A percentile compares a stretch with the other conserved stretches of the same genome.
These are phyloP conservation scores for Lathronympha strigana DNA, from an alignment of 2,888 invertebrate genomes.

Conservation along the genomic window DNA sequence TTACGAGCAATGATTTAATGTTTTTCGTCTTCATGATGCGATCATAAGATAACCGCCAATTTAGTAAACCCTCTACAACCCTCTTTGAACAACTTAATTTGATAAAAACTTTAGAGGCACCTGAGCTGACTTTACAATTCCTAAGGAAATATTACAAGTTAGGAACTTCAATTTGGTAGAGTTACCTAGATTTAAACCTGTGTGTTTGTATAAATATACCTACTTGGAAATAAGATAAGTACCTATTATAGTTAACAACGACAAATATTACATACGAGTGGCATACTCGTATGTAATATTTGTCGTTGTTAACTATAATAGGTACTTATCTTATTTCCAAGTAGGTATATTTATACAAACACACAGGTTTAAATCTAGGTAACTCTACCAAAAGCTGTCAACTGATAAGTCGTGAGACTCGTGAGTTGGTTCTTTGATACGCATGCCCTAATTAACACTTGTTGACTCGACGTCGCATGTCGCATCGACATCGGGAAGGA, in stretches of 20 bases:
- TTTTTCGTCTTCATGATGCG: constrained; percentile 3
- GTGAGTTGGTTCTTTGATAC: constrained; percentile 37
- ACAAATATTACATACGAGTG: constrained; percentile 24
- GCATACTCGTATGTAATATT: constrained; percentile 25
- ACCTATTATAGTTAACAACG: constrained; percentile 7
- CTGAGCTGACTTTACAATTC: constrained; percentile 7
- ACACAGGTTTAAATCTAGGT: not conserved
- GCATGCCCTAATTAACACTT: constrained; percentile 36
- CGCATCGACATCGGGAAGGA: not conserved
- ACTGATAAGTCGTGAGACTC: constrained; percentile 36
- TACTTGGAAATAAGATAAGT: not conserved
- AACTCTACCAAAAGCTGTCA: constrained; percentile 17
- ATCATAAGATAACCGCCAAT: constrained; percentile 3
- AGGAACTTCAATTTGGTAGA: not conserved
- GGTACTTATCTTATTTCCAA: not conserved
- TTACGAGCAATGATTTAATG: constrained; percentile 13
- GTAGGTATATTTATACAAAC: constrained; percentile 1
- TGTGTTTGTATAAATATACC: not conserved
- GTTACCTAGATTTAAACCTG: not conserved
- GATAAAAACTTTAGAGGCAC: not conserved
- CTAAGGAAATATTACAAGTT: constrained; percentile 4
- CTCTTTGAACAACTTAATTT: constrained; percentile 10
- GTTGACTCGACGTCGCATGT: constrained; percentile 16
- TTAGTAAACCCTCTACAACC: constrained; percentile 3
- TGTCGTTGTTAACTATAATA: constrained; percentile 11